Base-by-base conservation (phyloP, 2,888 invertebrate genomes). In the Microplitis deprimator region DNA sequence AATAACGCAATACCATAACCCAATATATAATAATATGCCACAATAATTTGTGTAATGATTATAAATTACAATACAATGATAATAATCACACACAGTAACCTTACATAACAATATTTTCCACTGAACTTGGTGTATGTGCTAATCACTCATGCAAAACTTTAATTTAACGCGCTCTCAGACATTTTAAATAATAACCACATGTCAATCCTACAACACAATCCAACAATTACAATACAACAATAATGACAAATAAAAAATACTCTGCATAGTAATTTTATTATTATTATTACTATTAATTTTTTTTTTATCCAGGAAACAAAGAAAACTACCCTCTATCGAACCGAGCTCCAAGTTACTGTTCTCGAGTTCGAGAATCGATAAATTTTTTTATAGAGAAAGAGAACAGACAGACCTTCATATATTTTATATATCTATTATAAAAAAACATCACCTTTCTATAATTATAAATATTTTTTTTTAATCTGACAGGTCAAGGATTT, bases 101-200 rank as follows among this genome's bases (percentile, higher is more conserved):
- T 76, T 76, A 76, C 41, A 68, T 76, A 76, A 76, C 41, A 10
- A 50, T 40, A n/a, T 73, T 68, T 61, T 65, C 7, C 68, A 76
- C 72, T 68, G 64, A 60, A 38, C 38, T 61, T 71, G 59, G 29
- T 29, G 29, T 29, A 16, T 71, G 38, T 39, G 39, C 62, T 29
- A 76, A 40, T 68, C 67, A 41, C 29, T 16, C 70, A 60, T 68
- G 68, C 72, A 61, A 76, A 76, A 60, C 68, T 41, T 41, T 38
- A 29, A 62, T 41, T 68, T 20, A 50, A 65, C 68, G 50, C 68
- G n/a, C 17, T 62, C 59, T 6, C 6, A 62, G 17, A 20, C 8
- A 17, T 62, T 16, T 62, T 8, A 16, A 62, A 16, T 20, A 62
- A 50, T 50, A 50, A 50, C 5, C 50, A 50, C 50, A 50, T 50